Conservation (phyloP, 2,797 vertebrate species). For the Myripristis jacobus region DNA sequence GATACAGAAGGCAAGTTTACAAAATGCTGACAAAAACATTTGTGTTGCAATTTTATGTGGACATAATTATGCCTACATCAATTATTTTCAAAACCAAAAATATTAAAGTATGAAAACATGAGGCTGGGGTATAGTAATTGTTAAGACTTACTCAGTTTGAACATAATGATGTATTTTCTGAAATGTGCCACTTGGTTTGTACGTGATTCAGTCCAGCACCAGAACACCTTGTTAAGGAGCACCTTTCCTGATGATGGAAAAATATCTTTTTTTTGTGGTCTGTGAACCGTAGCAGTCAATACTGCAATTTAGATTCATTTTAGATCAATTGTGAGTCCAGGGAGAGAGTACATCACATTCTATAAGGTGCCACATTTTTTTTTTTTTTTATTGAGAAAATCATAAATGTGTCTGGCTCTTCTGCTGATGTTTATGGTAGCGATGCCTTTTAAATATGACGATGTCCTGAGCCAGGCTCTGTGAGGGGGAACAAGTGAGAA, state of each 20-base stretch:
- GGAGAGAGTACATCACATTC: neutral
- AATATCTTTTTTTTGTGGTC: neutral
- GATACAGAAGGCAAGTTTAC: no score
- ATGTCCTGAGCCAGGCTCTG: neutral
- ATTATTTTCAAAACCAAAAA: no score
- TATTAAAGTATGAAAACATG: no score
- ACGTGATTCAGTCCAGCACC: no score
- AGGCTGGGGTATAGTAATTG: no score
- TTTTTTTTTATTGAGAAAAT: constrained; percentile 26
- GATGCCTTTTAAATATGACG: constrained; percentile 6
- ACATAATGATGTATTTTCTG: no score
- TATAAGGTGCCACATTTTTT: neutral
- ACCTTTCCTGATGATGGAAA: neutral
- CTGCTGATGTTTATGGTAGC: neutral
- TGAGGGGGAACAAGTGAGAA: neutral
- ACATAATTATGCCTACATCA: no score
- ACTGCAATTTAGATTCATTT: neutral
- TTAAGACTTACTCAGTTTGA: no score
- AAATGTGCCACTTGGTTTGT: no score
- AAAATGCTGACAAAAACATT: no score
- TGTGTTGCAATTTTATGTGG: no score
- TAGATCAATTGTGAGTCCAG: neutral
- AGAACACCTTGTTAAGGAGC: no score
- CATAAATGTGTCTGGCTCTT: constrained; percentile 1
- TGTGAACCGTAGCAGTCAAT: neutral